These are phyloP conservation scores for Phyllostomus hastatus DNA, from an alignment of 2,113 vertebrate genomes.

Conservation along the genomic window DNA sequence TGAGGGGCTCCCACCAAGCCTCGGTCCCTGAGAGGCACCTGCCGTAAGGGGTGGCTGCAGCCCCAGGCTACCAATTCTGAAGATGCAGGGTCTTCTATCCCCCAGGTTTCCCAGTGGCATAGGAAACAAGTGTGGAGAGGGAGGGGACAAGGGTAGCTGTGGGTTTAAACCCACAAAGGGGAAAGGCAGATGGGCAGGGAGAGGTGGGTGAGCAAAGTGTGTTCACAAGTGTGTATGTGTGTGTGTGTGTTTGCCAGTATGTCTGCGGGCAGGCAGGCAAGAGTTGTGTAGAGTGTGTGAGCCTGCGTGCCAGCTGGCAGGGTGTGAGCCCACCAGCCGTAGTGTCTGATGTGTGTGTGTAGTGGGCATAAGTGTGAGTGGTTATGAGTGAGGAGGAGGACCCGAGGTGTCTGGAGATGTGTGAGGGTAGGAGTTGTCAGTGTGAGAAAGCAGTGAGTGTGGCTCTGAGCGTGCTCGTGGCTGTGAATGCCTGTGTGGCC, in stretches of 20 bases:
- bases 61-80: background rate
- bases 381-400: background rate
- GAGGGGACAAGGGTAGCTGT: background rate
- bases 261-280: conserved; percentile 46
- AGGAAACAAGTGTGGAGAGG: background rate
- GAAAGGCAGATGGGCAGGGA: conserved; percentile 28
- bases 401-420: background rate
- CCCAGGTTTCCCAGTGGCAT: background rate
- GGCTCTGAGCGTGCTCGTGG: background rate
- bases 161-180: background rate
- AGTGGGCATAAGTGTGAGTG: conserved; percentile 22
- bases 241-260: background rate
- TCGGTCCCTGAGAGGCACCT: background rate
- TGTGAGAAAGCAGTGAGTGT: background rate
- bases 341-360: background rate
- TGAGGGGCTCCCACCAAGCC: background rate
- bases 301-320: conserved; percentile 41
- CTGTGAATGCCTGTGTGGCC: background rate
- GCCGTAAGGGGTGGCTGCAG: background rate
- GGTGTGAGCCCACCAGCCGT: background rate
- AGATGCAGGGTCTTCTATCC: background rate
- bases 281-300: conserved; percentile 61
- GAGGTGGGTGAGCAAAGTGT: conserved; percentile 49
- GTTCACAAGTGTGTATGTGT: conserved; percentile 34
- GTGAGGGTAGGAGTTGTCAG: conserved; percentile 36